These are phyloP conservation scores for Enteromius thamalakanensis DNA, from an alignment of 2,797 vertebrate genomes.

Conservation along the genomic window DNA sequence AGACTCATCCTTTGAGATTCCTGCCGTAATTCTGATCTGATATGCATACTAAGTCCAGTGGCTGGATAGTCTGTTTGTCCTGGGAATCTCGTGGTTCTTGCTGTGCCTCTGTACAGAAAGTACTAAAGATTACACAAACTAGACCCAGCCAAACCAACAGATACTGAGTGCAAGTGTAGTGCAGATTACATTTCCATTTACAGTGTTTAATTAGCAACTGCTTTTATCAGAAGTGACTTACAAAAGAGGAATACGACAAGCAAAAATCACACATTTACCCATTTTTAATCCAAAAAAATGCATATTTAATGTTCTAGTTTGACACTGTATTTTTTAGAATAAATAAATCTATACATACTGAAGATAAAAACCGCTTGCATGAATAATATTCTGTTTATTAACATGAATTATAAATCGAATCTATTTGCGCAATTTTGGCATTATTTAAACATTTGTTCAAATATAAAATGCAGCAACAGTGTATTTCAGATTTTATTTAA, in stretches of 20 bases:
- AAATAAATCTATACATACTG: neutral
- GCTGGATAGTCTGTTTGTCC: neutral
- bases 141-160: neutral
- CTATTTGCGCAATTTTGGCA: too few species aligned
- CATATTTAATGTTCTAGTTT: neutral
- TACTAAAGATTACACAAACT: neutral
- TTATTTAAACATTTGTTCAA: neutral
- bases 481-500: neutral
- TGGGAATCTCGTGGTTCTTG: neutral
- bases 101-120: neutral
- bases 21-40: neutral
- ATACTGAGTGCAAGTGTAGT: neutral
- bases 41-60: slow-evolving; percentile 1
- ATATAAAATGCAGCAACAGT: neutral
- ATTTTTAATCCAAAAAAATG: neutral
- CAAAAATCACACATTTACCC: neutral
- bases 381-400: neutral
- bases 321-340: neutral
- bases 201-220: neutral
- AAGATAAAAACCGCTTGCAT: neutral
- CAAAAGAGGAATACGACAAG: neutral
- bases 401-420: neutral
- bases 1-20: neutral
- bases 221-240: neutral
- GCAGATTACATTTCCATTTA: neutral